Conservation (phyloP, 1,140 invertebrate genomes). For the Hycleus phaleratus region DNA sequence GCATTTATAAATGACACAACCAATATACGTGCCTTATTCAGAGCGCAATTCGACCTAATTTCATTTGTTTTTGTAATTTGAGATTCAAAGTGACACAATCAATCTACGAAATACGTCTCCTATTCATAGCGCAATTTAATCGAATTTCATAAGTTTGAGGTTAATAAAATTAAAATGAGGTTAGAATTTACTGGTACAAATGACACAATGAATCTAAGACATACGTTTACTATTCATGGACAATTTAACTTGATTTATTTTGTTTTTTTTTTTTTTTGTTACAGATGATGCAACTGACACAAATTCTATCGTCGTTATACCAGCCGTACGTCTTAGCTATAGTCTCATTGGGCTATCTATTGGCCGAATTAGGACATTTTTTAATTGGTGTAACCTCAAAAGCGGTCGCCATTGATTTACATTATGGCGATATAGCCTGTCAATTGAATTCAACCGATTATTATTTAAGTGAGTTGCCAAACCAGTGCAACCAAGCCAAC, state of each 20-base stretch:
- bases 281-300: slow-evolving; percentile 12
- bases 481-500: slow-evolving; percentile 56
- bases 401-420: slow-evolving; percentile 70
- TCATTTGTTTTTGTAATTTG: too few species aligned
- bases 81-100: too few species aligned
- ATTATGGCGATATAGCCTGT: slow-evolving; percentile 83
- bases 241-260: neutral
- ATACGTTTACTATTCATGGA: too few species aligned
- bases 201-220: too few species aligned
- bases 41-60: too few species aligned
- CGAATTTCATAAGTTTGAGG: too few species aligned
- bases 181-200: too few species aligned
- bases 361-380: slow-evolving; percentile 80
- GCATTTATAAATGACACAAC: too few species aligned
- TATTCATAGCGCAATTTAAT: too few species aligned
- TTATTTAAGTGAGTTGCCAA: slow-evolving; percentile 50
- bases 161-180: too few species aligned
- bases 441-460: slow-evolving; percentile 61
- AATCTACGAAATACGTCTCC: too few species aligned
- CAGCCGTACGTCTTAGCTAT: slow-evolving; percentile 68
- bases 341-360: slow-evolving; percentile 71
- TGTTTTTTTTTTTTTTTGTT: neutral
- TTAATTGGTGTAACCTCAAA: slow-evolving; percentile 82
- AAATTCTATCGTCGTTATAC: slow-evolving; percentile 62
- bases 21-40: too few species aligned